phyloP scores from a whole-genome alignment of 2,888 invertebrate species.

The Ophonus ardosiacus region DNA sequence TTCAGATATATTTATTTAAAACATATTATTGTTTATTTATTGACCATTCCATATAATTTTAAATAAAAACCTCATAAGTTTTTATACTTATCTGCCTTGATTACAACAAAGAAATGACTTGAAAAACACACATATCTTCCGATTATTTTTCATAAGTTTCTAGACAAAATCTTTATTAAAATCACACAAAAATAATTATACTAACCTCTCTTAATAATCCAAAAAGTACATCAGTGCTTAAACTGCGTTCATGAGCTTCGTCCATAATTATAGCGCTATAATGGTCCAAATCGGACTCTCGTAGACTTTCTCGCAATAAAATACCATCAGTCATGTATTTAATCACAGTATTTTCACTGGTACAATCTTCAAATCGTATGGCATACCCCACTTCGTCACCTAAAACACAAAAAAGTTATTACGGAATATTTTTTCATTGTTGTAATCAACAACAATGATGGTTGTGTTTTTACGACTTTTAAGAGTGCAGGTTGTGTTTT shows the following conservation, averaged over 20 bases:
- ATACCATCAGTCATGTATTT: slow-evolving; percentile 99
- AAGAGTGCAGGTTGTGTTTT: background rate
- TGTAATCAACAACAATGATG: too few species aligned
- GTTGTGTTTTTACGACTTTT: background rate
- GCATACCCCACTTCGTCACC: slow-evolving; percentile 98
- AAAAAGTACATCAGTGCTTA: slow-evolving; percentile 98
- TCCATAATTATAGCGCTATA: slow-evolving; percentile 99
- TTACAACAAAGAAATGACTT: too few species aligned
- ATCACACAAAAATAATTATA: slow-evolving; percentile 65
- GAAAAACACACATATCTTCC: too few species aligned
- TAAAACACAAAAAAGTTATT: slow-evolving; percentile 68
- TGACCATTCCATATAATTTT: too few species aligned
- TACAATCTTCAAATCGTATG: slow-evolving; percentile 99
- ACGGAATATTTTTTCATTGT: background rate
- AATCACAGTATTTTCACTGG: slow-evolving; percentile 93
- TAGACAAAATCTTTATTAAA: background rate
- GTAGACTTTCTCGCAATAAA: slow-evolving; percentile 94
- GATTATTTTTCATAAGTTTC: too few species aligned
- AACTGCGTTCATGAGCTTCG: slow-evolving; percentile 98
- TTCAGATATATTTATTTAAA: too few species aligned
- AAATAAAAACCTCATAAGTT: too few species aligned
- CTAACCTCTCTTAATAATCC: slow-evolving; percentile 94
- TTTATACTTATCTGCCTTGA: too few species aligned
- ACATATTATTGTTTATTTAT: too few species aligned
- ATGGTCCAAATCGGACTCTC: slow-evolving; percentile 97